Conservation (phyloP, 1,140 invertebrate species). For the Sitophilus oryzae region DNA sequence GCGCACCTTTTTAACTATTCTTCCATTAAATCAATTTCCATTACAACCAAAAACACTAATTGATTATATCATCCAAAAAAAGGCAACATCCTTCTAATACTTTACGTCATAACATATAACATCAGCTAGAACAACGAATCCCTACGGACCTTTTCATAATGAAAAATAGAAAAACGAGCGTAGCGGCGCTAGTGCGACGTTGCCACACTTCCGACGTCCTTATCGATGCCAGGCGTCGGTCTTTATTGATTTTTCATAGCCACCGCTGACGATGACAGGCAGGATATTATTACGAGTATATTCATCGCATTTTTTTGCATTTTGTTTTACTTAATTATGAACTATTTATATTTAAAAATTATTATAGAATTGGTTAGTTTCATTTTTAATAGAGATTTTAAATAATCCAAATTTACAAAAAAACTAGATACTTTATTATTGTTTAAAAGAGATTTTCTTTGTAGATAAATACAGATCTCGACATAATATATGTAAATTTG, state of each 20-base stretch:
- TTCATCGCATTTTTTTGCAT: too few relatives aligned
- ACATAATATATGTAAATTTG: too few relatives aligned
- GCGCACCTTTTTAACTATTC: background rate
- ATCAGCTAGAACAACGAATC: background rate
- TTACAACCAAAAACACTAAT: background rate
- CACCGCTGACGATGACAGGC: background rate
- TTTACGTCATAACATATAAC: background rate
- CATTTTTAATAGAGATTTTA: conserved; percentile 24
- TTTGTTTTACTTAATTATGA: too few relatives aligned
- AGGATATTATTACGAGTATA: too few relatives aligned
- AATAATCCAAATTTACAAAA: conserved; percentile 26
- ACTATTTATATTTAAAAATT: too few relatives aligned
- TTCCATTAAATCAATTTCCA: background rate
- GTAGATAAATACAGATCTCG: too few relatives aligned
- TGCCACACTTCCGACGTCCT: conserved; percentile 6
- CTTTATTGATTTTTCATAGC: conserved; percentile 18
- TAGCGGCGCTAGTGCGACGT: conserved; percentile 9
- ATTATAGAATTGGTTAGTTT: conserved; percentile 14
- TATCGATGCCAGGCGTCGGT: conserved; percentile 22
- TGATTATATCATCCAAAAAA: background rate
- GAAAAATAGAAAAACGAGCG: background rate
- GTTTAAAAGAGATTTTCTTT: background rate
- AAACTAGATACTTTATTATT: background rate
- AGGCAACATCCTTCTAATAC: background rate
- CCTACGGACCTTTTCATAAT: background rate